Evolutionary conservation across 2,797 vertebrate species (phyloP).

Genomic region (Falco biarmicus): DNA sequence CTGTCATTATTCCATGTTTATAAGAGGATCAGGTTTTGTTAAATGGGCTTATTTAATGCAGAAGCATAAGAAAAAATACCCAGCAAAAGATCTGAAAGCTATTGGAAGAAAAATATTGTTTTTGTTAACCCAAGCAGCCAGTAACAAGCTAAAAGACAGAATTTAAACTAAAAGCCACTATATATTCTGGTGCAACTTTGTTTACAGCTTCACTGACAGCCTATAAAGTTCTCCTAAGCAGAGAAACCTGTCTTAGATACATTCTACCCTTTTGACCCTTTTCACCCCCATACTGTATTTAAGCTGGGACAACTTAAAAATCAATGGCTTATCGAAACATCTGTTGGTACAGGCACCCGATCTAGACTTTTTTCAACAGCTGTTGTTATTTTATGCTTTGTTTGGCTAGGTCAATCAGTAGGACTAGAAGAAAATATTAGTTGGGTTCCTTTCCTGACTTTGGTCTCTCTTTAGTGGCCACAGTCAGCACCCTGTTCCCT

Average conservation of each 20-base stretch:
- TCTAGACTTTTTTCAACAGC: slow-evolving; percentile 29
- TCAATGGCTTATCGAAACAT: slow-evolving; percentile 8
- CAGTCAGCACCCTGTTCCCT: background rate
- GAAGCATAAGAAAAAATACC: slow-evolving; percentile 45
- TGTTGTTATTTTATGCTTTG: slow-evolving; percentile 9
- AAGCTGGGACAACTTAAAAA: background rate
- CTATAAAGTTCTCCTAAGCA: background rate
- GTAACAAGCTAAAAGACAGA: slow-evolving; percentile 24
- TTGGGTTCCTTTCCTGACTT: background rate
- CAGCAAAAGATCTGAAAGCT: slow-evolving; percentile 55
- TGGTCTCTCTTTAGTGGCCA: background rate
- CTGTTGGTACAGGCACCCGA: background rate
- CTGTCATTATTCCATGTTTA: slow-evolving; percentile 71
- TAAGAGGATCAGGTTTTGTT: slow-evolving; percentile 70
- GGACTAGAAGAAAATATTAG: background rate
- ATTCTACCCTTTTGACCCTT: slow-evolving; percentile 18
- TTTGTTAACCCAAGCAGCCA: slow-evolving; percentile 40
- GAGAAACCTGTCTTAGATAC: background rate
- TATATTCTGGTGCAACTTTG: slow-evolving; percentile 30
- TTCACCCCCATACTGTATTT: background rate
- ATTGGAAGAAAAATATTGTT: slow-evolving; percentile 57
- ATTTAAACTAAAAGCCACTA: slow-evolving; percentile 30
- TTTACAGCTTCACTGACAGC: slow-evolving; percentile 47
- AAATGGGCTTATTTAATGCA: slow-evolving; percentile 65
- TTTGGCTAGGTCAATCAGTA: background rate